These are phyloP conservation scores for Cryptosula pallasiana DNA, from an alignment of 2,888 invertebrate genomes.

Conservation along the genomic window DNA sequence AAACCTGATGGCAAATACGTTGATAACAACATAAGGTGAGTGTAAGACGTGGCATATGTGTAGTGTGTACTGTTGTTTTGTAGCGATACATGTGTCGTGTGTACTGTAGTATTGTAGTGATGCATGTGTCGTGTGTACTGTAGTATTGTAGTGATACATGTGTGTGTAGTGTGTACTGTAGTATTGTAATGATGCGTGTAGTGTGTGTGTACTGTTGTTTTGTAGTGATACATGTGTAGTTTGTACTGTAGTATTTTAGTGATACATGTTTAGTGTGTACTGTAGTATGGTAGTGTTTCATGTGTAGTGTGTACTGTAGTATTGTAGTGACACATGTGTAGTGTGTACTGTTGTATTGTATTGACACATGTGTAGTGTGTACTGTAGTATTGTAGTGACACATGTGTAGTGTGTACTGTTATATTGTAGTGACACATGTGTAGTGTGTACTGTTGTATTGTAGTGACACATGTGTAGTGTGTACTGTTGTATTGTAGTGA, in stretches of 20 bases:
- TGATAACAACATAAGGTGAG: not conserved
- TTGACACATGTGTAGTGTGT: not conserved
- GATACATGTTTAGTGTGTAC: not conserved
- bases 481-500: not conserved
- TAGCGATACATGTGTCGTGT: not conserved
- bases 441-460: not conserved
- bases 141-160: not conserved
- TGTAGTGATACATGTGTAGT: not conserved
- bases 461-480: not conserved
- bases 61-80: not conserved
- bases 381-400: not conserved
- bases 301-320: not conserved
- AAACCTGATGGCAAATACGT: not conserved
- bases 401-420: not conserved
- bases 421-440: not conserved
- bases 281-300: not conserved
- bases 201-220: not conserved
- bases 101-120: not conserved
- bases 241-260: not conserved
- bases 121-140: not conserved
- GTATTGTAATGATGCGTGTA: not conserved
- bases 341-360: not conserved
- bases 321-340: not conserved
- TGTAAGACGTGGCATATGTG: not conserved
- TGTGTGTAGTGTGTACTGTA: not conserved